Base-by-base conservation (phyloP, 2,888 invertebrate species). In the Periphyllus acericola region DNA sequence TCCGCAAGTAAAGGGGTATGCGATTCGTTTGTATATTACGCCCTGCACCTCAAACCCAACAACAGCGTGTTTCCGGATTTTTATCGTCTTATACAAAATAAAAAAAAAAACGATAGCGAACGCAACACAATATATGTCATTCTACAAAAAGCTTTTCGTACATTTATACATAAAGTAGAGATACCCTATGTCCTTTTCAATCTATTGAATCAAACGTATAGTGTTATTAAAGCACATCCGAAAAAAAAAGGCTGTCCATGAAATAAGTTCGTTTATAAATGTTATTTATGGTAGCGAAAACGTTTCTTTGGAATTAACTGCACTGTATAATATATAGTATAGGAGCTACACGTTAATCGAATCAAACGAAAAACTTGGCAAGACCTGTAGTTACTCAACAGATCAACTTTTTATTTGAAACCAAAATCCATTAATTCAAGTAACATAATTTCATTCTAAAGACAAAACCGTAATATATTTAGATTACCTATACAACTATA, bases 61-160 rank as follows among this genome's bases (percentile, higher is more conserved):
- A n/a, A 32, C 55, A 32, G 8, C 75, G 40, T 80, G 60, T 66
- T 79, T 36, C 60, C 79, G 21, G 36, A 5, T 52, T 83, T 83
- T 83, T 83, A 83, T 83, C n/a, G 36, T 21, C 21, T 34, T 36
- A 21, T 55, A 55, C 9, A n/a, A 11, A 68, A 9, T 11, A 68
- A 68, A 68, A 0, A 17, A 34, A 34, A 72, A 72, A 71, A 60
- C 11, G 1, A 79, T 1, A 21, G 3, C n/a, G 21, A 32, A 79
- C 11, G 32, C n/a, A 60, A 6, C 0, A 75, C 72, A 8, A 75
- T 17, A 21, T 19, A 34, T 34, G 25, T 46, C 40, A 55, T 83
- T 60, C 29, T 17, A 66, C 83, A 75, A 66, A 83, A 75, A 83
- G 75, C 32, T 75, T 83, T 75, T 75, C 32, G 72, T 52, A 52